These are phyloP conservation scores for Trichonephila clavipes DNA, from an alignment of 1,140 invertebrate genomes.

Conservation along the genomic window DNA sequence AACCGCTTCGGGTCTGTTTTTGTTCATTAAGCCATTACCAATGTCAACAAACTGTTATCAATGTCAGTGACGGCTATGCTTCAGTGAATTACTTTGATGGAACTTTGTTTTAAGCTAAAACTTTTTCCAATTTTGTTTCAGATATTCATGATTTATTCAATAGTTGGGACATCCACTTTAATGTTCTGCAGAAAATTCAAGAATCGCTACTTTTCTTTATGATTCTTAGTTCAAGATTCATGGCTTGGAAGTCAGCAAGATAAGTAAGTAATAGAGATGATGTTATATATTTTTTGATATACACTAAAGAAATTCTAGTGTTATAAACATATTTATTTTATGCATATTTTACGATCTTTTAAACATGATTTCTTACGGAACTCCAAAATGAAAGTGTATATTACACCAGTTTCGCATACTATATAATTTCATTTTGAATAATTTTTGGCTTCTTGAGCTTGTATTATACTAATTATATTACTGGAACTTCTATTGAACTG, in stretches of 20 bases:
- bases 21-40: not conserved
- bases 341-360: no score
- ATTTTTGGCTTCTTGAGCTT: no score
- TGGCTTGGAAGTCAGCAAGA: not conserved
- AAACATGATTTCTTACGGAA: no score
- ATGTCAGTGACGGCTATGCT: not conserved
- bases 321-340: no score
- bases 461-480: no score
- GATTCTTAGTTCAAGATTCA: not conserved
- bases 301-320: no score
- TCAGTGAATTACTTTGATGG: not conserved
- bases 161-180: not conserved
- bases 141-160: constrained; percentile 14
- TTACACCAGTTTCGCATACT: no score
- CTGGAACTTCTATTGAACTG: no score
- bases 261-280: not conserved
- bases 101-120: not conserved
- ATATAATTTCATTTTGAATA: no score
- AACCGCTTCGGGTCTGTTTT: not conserved
- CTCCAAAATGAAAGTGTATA: no score
- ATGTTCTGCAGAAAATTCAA: not conserved
- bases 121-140: constrained; percentile 8
- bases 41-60: constrained; percentile 36
- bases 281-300: no score
- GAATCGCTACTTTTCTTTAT: not conserved